Evolutionary conservation across 2,797 vertebrate genomes (phyloP).

Genomic region (Danionella dracula): DNA sequence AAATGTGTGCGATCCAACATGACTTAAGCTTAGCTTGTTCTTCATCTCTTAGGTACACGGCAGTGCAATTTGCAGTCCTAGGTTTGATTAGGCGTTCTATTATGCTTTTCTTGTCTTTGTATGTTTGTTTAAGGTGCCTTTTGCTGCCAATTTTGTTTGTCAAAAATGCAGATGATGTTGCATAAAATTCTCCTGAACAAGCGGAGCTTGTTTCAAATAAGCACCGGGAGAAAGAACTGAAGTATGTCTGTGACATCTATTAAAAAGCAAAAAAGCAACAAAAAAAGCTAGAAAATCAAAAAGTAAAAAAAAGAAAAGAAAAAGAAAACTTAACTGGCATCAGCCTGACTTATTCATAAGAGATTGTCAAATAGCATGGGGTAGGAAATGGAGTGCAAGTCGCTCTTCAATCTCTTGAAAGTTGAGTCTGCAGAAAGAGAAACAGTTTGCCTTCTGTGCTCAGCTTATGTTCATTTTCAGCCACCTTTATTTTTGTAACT

Average conservation of each 20-base stretch:
- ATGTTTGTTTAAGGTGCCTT: conserved; percentile 62
- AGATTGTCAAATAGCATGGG: conserved; percentile 38
- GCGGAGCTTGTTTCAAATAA: conserved; percentile 65
- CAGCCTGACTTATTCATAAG: conserved; percentile 46
- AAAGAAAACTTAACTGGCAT: conserved; percentile 42
- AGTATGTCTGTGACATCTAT: conserved; percentile 48
- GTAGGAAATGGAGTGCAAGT: conserved; percentile 24
- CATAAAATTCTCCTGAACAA: conserved; percentile 62
- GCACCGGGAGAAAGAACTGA: conserved; percentile 61
- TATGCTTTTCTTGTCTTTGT: conserved; percentile 36
- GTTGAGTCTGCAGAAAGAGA: conserved; percentile 54
- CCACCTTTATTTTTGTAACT: conserved; percentile 47
- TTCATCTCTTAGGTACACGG: conserved; percentile 57
- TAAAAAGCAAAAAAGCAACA: conserved; percentile 9
- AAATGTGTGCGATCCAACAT: conserved; percentile 49
- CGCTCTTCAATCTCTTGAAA: conserved; percentile 39
- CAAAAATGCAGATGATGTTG: conserved; percentile 56
- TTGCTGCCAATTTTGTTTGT: conserved; percentile 72
- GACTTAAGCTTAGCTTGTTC: conserved; percentile 57
- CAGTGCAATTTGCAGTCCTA: conserved; percentile 62
- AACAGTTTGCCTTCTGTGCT: conserved; percentile 70
- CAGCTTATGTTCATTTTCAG: conserved; percentile 62
- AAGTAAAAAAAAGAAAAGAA: conserved; percentile 18
- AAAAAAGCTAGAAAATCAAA: conserved; percentile 22
- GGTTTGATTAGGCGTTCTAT: conserved; percentile 55